phyloP scores from a whole-genome alignment of 2,888 invertebrate genomes.

The Crossocerus cetratus region DNA sequence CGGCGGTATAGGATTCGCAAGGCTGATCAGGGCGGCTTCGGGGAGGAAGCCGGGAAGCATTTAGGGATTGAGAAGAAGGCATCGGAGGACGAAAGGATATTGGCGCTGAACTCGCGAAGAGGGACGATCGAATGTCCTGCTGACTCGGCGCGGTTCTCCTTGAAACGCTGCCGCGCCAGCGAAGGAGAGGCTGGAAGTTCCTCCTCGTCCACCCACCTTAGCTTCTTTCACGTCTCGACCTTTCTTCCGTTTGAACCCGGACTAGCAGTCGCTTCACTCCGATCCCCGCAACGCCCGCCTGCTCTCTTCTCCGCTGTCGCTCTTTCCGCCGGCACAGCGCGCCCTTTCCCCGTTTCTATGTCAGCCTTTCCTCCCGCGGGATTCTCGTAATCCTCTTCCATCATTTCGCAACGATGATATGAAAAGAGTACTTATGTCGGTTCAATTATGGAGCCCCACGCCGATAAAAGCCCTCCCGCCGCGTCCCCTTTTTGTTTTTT shows the following conservation, averaged over 20 bases:
- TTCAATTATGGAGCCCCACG: slow-evolving; percentile 56
- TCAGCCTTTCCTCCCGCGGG: slow-evolving; percentile 56
- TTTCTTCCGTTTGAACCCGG: slow-evolving; percentile 6
- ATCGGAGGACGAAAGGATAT: slow-evolving; percentile 40
- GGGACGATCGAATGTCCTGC: slow-evolving; percentile 49
- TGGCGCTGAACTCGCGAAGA: slow-evolving; percentile 37
- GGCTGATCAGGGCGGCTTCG: slow-evolving; percentile 30
- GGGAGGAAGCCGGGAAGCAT: slow-evolving; percentile 47
- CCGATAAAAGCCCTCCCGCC: slow-evolving; percentile 51
- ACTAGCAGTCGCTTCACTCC: background rate
- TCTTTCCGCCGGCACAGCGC: slow-evolving; percentile 17
- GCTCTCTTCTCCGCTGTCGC: slow-evolving; percentile 20
- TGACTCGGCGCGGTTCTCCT: slow-evolving; percentile 53
- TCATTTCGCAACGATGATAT: slow-evolving; percentile 71
- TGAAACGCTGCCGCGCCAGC: slow-evolving; percentile 34
- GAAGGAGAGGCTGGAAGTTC: slow-evolving; percentile 43
- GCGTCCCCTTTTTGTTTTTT: background rate
- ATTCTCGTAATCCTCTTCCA: slow-evolving; percentile 71
- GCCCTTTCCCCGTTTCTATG: slow-evolving; percentile 41
- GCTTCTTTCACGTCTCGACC: background rate
- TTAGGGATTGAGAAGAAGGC: slow-evolving; percentile 25
- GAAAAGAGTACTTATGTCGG: slow-evolving; percentile 71
- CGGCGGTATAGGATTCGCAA: slow-evolving; percentile 24
- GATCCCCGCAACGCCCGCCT: slow-evolving; percentile 10
- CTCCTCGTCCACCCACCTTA: slow-evolving; percentile 27